phyloP scores from a whole-genome alignment of 2,797 vertebrate genomes.

The Tapirus indicus region DNA sequence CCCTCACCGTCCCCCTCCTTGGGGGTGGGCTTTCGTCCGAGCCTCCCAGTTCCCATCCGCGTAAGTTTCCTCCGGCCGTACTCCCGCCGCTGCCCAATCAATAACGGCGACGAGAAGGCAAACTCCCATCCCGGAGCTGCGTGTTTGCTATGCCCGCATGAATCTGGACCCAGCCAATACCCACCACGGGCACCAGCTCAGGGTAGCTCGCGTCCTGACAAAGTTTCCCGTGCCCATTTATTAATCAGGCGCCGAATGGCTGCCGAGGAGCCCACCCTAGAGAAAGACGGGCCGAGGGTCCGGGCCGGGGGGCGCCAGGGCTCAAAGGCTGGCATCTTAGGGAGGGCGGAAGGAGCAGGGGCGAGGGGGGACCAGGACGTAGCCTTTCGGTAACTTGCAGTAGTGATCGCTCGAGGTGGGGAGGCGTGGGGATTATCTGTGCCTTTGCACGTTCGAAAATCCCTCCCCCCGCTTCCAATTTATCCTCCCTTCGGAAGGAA shows the following conservation, averaged over 20 bases:
- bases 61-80: conserved; percentile 68
- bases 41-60: conserved; percentile 49
- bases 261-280: conserved; percentile 77
- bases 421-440: conserved; percentile 75
- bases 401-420: conserved; percentile 69
- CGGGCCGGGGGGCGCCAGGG: neutral
- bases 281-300: neutral
- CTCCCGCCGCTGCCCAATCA: conserved; percentile 68
- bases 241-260: conserved; percentile 80
- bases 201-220: conserved; percentile 82
- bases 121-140: conserved; percentile 72
- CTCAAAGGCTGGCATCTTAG: conserved; percentile 36
- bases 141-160: conserved; percentile 62
- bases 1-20: conserved; percentile 31
- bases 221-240: conserved; percentile 84
- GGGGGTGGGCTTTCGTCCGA: conserved; percentile 21
- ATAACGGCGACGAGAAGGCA: conserved; percentile 48
- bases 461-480: conserved; percentile 56
- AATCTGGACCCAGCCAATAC: conserved; percentile 54
- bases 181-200: conserved; percentile 63
- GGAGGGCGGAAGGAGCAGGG: neutral
- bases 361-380: conserved; percentile 2
- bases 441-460: conserved; percentile 69
- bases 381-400: conserved; percentile 76
- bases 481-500: conserved; percentile 52